Percentiles rank a stretch among this genome's conserved stretches.
Evolutionary conservation across 1,140 invertebrate species (phyloP).

Genomic region (Scylla paramamosain): DNA sequence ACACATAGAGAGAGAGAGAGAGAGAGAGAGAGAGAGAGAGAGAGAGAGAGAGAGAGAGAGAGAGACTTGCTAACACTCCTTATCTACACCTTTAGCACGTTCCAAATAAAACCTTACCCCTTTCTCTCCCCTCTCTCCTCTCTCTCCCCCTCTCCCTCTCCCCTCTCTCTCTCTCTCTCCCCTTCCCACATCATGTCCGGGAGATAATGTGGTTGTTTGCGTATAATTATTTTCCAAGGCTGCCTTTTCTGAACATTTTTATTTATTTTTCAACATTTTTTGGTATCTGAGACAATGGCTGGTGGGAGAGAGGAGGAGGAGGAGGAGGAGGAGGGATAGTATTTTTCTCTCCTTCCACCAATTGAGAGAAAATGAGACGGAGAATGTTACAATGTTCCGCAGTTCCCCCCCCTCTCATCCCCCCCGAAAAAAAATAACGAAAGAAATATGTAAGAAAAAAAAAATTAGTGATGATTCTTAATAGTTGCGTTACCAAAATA

Average conservation of each 20-base stretch:
- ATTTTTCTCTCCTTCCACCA: not conserved
- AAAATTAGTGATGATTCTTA: not conserved
- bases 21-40: conserved; percentile 38
- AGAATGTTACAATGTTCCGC: not conserved
- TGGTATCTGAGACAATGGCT: not conserved
- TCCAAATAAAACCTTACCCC: not conserved
- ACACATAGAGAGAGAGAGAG: conserved; percentile 7
- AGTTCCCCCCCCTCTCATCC: no score
- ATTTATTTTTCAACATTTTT: not conserved
- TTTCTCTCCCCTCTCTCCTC: not conserved
- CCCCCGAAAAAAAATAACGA: not conserved
- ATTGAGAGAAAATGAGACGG: not conserved
- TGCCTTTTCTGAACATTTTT: not conserved
- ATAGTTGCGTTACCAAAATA: no score
- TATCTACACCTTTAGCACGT: not conserved
- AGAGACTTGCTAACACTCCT: not conserved
- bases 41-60: conserved; percentile 40
- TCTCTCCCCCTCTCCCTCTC: not conserved
- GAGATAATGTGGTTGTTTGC: not conserved
- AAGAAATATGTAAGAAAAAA: not conserved
- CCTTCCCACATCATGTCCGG: not conserved
- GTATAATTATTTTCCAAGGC: not conserved
- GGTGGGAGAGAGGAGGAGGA: not conserved
- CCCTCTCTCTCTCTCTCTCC: not conserved
- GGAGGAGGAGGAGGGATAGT: no score